Evolutionary conservation across 2,113 vertebrate species (phyloP).

Genomic region (Chionomys nivalis): DNA sequence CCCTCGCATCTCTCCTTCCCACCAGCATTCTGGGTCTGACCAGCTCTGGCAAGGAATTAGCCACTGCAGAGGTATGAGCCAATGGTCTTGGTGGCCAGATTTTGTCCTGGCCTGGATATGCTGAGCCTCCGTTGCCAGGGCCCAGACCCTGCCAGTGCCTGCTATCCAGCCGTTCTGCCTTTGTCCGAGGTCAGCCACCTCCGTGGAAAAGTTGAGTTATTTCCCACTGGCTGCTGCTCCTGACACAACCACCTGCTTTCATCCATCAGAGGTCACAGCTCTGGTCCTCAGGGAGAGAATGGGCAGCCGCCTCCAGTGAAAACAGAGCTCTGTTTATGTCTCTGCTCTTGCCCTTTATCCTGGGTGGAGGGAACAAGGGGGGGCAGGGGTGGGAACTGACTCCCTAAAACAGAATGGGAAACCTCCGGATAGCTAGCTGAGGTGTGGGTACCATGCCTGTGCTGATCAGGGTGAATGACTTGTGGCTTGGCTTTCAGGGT

Average conservation of each 20-base stretch:
- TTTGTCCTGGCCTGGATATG: not conserved
- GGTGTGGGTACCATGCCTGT: not conserved
- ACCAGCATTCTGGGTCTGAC: not conserved
- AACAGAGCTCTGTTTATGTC: slow-evolving; percentile 66
- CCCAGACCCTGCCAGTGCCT: not conserved
- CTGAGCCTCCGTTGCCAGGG: not conserved
- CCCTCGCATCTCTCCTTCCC: not conserved
- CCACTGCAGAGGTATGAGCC: not conserved
- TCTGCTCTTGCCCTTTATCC: slow-evolving; percentile 46
- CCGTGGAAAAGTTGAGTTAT: slow-evolving; percentile 75
- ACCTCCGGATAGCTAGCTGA: not conserved
- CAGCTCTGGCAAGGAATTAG: not conserved
- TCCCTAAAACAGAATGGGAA: not conserved
- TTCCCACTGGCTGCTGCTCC: slow-evolving; percentile 12
- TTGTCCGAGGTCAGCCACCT: slow-evolving; percentile 70
- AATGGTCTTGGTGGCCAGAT: not conserved
- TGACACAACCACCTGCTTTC: slow-evolving; percentile 83
- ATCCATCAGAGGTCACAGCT: slow-evolving; percentile 76
- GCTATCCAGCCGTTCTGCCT: slow-evolving; percentile 42
- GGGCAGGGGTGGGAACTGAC: not conserved
- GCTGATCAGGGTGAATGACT: not conserved
- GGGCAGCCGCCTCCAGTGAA: slow-evolving; percentile 77
- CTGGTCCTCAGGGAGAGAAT: not conserved
- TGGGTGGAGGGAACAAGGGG: not conserved
- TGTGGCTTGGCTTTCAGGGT: not conserved